Conservation (phyloP, 2,888 invertebrate species). For the Nemotelus pantherinus region DNA sequence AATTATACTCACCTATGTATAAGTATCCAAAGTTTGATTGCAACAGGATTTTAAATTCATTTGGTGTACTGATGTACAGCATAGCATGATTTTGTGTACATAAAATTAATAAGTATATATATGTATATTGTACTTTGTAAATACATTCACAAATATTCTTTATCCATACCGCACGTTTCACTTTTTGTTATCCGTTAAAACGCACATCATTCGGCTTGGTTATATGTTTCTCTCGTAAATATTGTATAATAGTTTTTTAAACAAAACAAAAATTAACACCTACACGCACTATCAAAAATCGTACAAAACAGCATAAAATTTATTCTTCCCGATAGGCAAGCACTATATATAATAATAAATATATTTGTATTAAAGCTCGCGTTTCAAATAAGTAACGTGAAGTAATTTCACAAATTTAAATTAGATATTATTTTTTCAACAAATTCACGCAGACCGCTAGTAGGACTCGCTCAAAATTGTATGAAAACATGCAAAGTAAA, state of each 20-base stretch:
- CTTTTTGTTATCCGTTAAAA: not conserved
- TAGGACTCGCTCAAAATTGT: conserved; percentile 46
- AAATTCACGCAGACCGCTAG: conserved; percentile 25
- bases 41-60: no score
- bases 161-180: not conserved
- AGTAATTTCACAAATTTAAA: not conserved
- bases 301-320: no score
- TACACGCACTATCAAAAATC: not conserved
- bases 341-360: no score
- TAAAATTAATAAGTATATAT: conserved; percentile 10
- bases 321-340: no score
- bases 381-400: no score
- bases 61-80: no score
- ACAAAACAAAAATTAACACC: not conserved
- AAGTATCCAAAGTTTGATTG: no score
- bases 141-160: not conserved
- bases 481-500: not conserved
- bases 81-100: conserved; percentile 4
- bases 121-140: conserved; percentile 6
- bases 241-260: not conserved
- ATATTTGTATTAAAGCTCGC: no score
- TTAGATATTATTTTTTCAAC: not conserved
- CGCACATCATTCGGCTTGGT: not conserved
- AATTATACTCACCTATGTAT: no score
- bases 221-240: not conserved